Evolutionary conservation across 2,888 invertebrate genomes (phyloP), one percentile per base, ranked within the genome.

Genomic region (Rhopalosiphum nymphaeae): DNA sequence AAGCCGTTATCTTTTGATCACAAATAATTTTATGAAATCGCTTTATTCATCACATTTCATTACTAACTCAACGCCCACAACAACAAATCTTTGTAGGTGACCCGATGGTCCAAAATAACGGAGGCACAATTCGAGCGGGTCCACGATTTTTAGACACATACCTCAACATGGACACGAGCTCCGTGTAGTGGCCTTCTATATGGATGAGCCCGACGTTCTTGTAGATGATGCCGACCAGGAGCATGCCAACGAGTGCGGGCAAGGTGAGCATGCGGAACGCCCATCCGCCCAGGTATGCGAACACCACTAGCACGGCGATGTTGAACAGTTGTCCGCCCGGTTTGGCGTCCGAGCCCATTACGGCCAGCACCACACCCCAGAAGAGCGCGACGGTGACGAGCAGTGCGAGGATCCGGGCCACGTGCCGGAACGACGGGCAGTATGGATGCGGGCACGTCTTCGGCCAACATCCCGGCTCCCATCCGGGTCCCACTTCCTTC

Each of bases 211-310:
- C 97, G 56, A 97, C 96, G 95, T 98, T 98, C 95, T 97, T 97
- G 95, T 97, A 97, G 85, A 98, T 95, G 92, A 98, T 97, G 95
- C 98, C 98, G 87, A 98, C 97, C 95, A 98, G 96, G 44, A 98
- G 97, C 98, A 98, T 98, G 91, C 98, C 98, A 95, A 98, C 97
- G 29, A 98, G 97, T 1, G 98, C 97, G 3, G 98, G 98, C 94
- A 98, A 96, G 25, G 98, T 98, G 46, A 98, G 97, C 95, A 98
- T 96, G 95, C 97, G 97, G 96, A 98, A 97, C 53, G 98, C 95
- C 97, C 97, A 98, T 92, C 98, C 98, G 25, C 98, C 98, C 95
- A 98, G 97, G 96, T 98, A 97, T 0, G 98, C 98, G 26, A 97
- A 97, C 95, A 98, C 97, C 89, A 97, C 97, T 3, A 98, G 96